Evolutionary conservation across 1,140 invertebrate species (phyloP), one percentile per base, ranked within the genome.

Genomic region (Trichonephila clavata): DNA sequence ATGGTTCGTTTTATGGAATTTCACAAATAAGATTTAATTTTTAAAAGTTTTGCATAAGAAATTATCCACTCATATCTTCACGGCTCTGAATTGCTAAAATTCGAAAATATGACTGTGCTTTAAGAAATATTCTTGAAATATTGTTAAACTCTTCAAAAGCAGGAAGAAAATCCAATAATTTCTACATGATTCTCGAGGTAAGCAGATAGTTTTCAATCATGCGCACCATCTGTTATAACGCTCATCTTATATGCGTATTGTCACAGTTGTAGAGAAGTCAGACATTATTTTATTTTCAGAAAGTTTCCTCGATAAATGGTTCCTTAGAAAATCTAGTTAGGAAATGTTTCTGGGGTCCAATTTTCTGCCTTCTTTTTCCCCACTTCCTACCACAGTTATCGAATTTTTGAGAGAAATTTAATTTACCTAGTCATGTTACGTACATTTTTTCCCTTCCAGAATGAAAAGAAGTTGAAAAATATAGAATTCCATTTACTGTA

Each of bases 391-490:
- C 24, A 8, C 57, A 63, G 60, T 87, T 87, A 87, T 87, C 86
- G 86, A 87, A 87, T 87, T 86, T 86, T 87, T 61, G 59, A 87
- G 18, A 63, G 86, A 87, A 87, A 87, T 87, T 87, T 87, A 87
- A 87, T 87, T 87, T 87, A 57, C 86, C 61, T 63, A 61, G 59
- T 87, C 59, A 32, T 39, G n/a, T 63, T 57, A 63, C 27, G 63
- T 63, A 57, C 21, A 65, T 43, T 87, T 27, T n/a, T n/a, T 24
- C 14, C 27, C 18, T 39, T 32, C 27, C 16, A 27, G 32, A 39
- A 39, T 77, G 81, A 59, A 83, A 81, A 77, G 71, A 7, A 39
- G 71, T 39, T 77, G 71, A 77, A 77, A 32, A 77, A 77, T 77
- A 77, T 77, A 77, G 71, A 77, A 77, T 77, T 77, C 32, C 61